phyloP scores from a whole-genome alignment of 2,797 vertebrate genomes.

The Chiroxiphia lanceolata region DNA sequence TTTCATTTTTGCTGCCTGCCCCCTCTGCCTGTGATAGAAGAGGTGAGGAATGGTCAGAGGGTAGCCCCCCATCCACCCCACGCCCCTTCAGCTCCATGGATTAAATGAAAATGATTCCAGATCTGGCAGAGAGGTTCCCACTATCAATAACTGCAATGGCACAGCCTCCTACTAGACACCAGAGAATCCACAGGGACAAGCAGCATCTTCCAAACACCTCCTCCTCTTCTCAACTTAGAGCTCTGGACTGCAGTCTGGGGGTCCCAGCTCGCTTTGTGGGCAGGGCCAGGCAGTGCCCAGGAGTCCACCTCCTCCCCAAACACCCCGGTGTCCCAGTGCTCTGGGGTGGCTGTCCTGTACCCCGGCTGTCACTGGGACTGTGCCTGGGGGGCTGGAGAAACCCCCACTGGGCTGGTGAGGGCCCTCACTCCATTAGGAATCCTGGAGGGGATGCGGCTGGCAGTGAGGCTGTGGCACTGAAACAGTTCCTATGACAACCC shows the following conservation, averaged over 20 bases:
- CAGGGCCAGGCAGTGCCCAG: background rate
- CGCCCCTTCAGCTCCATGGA: background rate
- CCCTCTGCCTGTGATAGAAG: fast-evolving
- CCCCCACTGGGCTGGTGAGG: background rate
- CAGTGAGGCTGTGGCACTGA: background rate
- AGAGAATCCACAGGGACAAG: background rate
- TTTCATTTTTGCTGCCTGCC: background rate
- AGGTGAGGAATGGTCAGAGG: background rate
- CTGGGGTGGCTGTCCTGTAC: fast-evolving
- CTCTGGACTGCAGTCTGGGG: background rate
- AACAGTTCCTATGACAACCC: conserved; percentile 78
- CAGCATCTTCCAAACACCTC: background rate
- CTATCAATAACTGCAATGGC: background rate
- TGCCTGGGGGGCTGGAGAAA: background rate
- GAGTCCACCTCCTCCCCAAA: background rate
- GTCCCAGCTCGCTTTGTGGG: fast-evolving
- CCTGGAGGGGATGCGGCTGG: background rate
- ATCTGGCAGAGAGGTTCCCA: background rate
- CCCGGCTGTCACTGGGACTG: fast-evolving
- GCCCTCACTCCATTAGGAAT: background rate
- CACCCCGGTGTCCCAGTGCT: fast-evolving
- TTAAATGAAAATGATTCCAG: background rate
- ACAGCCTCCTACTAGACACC: background rate
- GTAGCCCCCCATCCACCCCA: background rate
- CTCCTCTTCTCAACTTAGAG: background rate